phyloP scores from a whole-genome alignment of 2,797 vertebrate genomes.

The Semotilus atromaculatus region DNA sequence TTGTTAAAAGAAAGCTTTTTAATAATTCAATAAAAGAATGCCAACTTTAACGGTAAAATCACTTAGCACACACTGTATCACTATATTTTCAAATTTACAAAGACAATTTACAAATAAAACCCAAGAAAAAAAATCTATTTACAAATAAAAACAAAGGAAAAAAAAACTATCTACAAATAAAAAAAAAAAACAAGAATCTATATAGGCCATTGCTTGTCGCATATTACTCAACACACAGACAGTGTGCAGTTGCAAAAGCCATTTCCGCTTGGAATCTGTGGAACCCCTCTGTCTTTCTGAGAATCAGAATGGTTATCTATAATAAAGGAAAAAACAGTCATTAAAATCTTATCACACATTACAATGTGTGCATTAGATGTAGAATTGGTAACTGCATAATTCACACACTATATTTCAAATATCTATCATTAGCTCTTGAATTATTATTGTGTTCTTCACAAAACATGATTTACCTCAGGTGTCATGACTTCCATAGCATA shows the following conservation, averaged over 20 bases:
- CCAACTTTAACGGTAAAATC: no score
- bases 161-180: no score
- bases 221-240: no score
- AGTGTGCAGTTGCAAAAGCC: background rate
- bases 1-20: no score
- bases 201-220: no score
- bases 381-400: background rate
- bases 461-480: background rate
- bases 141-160: no score
- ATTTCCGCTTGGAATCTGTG: slow-evolving; percentile 6
- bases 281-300: background rate
- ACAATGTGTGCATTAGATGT: background rate
- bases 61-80: no score
- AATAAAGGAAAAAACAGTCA: background rate
- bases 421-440: background rate
- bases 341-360: background rate
- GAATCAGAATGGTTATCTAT: slow-evolving; percentile 1
- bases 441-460: background rate
- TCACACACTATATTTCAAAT: background rate
- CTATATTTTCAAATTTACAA: no score
- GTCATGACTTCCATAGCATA: slow-evolving; percentile 5
- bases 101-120: no score
- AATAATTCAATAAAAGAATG: no score
- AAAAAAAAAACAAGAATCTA: no score
- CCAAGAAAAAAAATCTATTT: no score